Percentiles rank a stretch among this genome's conserved stretches.
These are phyloP conservation scores for Abrostola tripartita DNA, from an alignment of 2,888 invertebrate genomes.

Conservation along the genomic window DNA sequence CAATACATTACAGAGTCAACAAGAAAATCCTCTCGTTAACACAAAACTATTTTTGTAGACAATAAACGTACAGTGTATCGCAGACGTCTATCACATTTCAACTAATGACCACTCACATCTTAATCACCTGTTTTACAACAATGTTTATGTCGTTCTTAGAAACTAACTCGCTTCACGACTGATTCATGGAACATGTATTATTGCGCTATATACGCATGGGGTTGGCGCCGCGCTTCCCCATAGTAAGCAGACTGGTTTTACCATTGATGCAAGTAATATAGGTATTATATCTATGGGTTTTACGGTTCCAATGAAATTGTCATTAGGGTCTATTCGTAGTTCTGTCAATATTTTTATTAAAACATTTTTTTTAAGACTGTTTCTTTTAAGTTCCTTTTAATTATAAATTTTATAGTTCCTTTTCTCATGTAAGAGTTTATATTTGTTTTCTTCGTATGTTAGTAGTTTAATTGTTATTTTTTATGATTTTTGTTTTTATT, in stretches of 20 bases:
- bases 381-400: no score
- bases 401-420: no score
- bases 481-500: no score
- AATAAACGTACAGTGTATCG: neutral
- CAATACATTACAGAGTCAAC: no score
- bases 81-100: neutral
- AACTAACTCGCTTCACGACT: neutral
- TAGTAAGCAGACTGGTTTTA: neutral
- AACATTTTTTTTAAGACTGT: no score
- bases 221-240: neutral
- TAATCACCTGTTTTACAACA: slow-evolving; percentile 17
- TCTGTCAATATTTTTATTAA: no score
- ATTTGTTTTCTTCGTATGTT: no score
- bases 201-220: neutral
- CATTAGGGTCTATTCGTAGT: no score
- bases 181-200: slow-evolving; percentile 9
- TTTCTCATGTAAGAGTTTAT: no score
- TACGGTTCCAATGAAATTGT: no score
- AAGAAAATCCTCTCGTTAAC: neutral
- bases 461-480: no score
- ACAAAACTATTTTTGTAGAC: neutral
- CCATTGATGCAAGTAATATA: neutral
- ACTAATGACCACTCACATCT: neutral
- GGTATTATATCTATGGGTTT: no score
- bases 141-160: neutral